A percentile compares a stretch with the other conserved stretches of the same genome.
Conservation (phyloP, 1,140 invertebrate genomes). For the Aradophagus sp. region DNA sequence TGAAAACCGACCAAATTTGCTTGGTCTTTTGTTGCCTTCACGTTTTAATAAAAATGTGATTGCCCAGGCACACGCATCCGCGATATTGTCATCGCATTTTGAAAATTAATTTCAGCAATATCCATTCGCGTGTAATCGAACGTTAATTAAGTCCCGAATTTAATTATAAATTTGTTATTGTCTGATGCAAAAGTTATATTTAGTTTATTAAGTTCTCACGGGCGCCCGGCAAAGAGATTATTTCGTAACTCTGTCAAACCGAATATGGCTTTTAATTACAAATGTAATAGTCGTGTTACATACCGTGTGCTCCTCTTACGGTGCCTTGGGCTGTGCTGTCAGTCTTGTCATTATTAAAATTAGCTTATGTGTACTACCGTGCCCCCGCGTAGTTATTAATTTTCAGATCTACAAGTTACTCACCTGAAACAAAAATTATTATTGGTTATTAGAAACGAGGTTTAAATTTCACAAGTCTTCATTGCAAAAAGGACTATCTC, state of each 20-base stretch:
- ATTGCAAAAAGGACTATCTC: too few relatives aligned
- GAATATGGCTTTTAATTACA: constrained; percentile 47
- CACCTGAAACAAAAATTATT: too few relatives aligned
- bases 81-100: too few relatives aligned
- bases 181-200: constrained; percentile 19
- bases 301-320: constrained; percentile 22
- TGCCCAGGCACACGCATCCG: too few relatives aligned
- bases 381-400: too few relatives aligned
- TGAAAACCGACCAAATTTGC: too few relatives aligned
- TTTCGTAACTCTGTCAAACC: constrained; percentile 31
- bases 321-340: constrained; percentile 28
- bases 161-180: constrained; percentile 7
- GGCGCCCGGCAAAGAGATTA: constrained; percentile 19
- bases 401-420: too few relatives aligned
- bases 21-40: too few relatives aligned
- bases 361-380: not conserved
- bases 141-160: constrained; percentile 7
- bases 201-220: constrained; percentile 13
- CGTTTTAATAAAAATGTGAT: too few relatives aligned
- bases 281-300: constrained; percentile 44
- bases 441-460: too few relatives aligned
- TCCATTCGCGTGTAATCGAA: constrained; percentile 1
- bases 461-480: too few relatives aligned
- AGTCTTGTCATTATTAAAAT: constrained; percentile 40
- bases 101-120: not conserved